Percentiles rank a stretch among this genome's conserved stretches.
phyloP scores from a whole-genome alignment of 2,797 vertebrate genomes.

The Hapalemur alaotrensis region DNA sequence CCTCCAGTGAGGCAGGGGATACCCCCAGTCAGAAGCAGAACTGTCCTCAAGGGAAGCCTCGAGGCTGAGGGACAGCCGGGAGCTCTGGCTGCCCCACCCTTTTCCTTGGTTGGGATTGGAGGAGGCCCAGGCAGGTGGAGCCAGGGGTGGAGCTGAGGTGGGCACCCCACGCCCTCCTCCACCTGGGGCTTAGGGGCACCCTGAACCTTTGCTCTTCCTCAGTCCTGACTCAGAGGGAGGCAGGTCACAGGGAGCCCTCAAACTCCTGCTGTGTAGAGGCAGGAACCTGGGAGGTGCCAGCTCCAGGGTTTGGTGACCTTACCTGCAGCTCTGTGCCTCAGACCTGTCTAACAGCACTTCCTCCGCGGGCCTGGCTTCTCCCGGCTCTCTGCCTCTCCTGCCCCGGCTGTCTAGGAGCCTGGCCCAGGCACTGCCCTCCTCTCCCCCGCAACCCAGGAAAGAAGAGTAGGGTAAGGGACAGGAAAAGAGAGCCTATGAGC shows the following conservation, averaged over 20 bases:
- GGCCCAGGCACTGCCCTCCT: background rate
- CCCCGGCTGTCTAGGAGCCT: background rate
- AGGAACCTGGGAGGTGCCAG: background rate
- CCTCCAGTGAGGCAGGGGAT: background rate
- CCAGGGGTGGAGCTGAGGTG: background rate
- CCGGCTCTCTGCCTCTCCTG: background rate
- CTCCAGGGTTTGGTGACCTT: background rate
- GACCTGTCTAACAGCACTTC: background rate
- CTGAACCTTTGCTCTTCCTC: constrained; percentile 70
- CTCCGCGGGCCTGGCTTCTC: background rate
- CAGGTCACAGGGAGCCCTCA: background rate
- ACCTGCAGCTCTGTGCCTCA: background rate
- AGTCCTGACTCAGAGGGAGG: constrained; percentile 54
- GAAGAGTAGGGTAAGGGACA: background rate
- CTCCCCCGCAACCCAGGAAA: background rate
- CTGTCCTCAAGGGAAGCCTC: background rate
- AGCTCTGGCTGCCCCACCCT: background rate
- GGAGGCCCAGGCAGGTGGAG: constrained; percentile 3
- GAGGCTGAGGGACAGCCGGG: background rate
- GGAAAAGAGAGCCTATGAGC: background rate
- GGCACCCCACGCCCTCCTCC: background rate
- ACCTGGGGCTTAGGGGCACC: background rate
- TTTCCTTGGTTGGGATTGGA: background rate
- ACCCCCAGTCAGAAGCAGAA: background rate
- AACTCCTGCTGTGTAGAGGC: background rate